A percentile compares a stretch with the other conserved stretches of the same genome.
These are phyloP conservation scores for Chrysolina haemoptera DNA, from an alignment of 2,888 invertebrate genomes.

Conservation along the genomic window DNA sequence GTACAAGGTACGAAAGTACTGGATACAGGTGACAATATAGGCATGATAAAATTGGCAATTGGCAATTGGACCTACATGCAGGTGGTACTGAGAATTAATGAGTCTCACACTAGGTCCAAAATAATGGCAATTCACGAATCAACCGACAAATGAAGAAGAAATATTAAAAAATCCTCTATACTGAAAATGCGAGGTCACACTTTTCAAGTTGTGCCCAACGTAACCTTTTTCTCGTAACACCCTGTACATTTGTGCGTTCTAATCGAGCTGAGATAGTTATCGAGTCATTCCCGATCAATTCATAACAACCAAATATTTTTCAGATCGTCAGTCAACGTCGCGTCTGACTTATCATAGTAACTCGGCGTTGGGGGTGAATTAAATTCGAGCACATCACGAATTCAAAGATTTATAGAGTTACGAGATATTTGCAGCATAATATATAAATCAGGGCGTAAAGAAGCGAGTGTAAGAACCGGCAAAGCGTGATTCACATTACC, in stretches of 20 bases:
- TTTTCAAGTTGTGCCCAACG: too few relatives aligned
- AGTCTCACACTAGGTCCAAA: too few relatives aligned
- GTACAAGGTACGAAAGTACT: too few relatives aligned
- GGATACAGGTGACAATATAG: too few relatives aligned
- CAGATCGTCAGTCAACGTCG: slow-evolving; percentile 16
- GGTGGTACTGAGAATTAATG: too few relatives aligned
- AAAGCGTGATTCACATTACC: slow-evolving; percentile 68
- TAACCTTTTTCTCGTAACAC: too few relatives aligned
- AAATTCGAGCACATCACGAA: slow-evolving; percentile 46
- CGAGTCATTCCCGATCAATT: neutral
- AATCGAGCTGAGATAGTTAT: neutral
- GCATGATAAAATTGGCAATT: too few relatives aligned
- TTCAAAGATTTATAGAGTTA: slow-evolving; percentile 59
- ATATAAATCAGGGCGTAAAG: slow-evolving; percentile 66
- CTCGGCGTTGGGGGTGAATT: slow-evolving; percentile 28
- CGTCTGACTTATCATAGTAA: neutral
- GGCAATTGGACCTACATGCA: too few relatives aligned
- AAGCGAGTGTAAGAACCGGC: slow-evolving; percentile 67
- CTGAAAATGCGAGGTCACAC: too few relatives aligned
- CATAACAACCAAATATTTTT: neutral
- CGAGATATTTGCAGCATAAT: slow-evolving; percentile 65
- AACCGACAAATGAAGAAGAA: too few relatives aligned
- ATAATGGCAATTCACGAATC: too few relatives aligned
- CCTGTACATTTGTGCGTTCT: neutral
- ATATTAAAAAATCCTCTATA: too few relatives aligned